Evolutionary conservation across 2,797 vertebrate genomes (phyloP).

Genomic region (Arrhamphus sclerolepis): DNA sequence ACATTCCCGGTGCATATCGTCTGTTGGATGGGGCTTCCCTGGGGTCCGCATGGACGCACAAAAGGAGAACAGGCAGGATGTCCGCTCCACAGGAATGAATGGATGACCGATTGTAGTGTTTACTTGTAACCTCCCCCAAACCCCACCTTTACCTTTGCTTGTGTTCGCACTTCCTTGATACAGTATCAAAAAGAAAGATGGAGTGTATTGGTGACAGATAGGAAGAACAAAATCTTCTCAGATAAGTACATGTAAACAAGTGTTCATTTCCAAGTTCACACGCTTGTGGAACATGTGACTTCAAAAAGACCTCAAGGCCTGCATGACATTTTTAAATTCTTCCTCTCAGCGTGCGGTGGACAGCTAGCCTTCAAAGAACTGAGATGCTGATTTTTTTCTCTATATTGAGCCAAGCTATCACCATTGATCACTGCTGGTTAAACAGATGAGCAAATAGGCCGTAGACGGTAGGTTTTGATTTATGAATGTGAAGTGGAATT

Average conservation of each 20-base stretch:
- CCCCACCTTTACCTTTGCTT: constrained; percentile 37
- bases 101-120: constrained; percentile 47
- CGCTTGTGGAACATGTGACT: constrained; percentile 58
- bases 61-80: constrained; percentile 78
- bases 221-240: neutral
- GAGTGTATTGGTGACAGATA: constrained; percentile 16
- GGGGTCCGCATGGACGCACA: constrained; percentile 38
- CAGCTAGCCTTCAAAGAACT: constrained; percentile 53
- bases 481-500: constrained; percentile 41
- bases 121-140: constrained; percentile 48
- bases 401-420: constrained; percentile 41
- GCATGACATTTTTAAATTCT: constrained; percentile 43
- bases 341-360: constrained; percentile 42
- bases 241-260: constrained; percentile 43
- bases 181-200: neutral
- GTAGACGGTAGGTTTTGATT: constrained; percentile 27
- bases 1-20: constrained; percentile 68
- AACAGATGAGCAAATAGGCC: constrained; percentile 41
- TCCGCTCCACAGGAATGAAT: constrained; percentile 47
- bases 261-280: constrained; percentile 23
- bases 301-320: constrained; percentile 38
- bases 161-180: constrained; percentile 32
- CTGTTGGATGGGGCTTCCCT: constrained; percentile 60
- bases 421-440: constrained; percentile 37
- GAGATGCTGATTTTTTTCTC: constrained; percentile 48